Evolutionary conservation across 1,140 invertebrate genomes (phyloP).

Genomic region (Notospermus geniculatus): DNA sequence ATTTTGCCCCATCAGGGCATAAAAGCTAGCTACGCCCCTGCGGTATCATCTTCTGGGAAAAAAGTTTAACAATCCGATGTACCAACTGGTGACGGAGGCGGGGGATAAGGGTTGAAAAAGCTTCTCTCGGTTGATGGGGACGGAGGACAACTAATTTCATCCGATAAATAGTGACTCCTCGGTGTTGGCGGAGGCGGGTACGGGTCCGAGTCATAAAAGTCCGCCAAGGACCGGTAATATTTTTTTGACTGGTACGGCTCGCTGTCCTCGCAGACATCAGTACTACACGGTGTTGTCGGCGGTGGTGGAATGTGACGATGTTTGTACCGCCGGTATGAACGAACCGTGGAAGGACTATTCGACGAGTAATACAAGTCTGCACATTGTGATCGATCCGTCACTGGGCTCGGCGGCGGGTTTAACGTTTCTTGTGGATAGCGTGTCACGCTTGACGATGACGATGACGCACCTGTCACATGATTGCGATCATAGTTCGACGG

Average conservation of each 20-base stretch:
- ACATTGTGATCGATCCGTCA: slow-evolving; percentile 62
- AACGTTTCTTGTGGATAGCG: slow-evolving; percentile 76
- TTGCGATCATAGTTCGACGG: slow-evolving; percentile 67
- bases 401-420: slow-evolving; percentile 87
- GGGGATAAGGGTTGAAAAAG: slow-evolving; percentile 70
- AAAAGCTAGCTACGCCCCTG: no score
- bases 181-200: slow-evolving; percentile 83
- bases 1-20: no score
- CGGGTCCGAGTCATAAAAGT: slow-evolving; percentile 66
- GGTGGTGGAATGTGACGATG: slow-evolving; percentile 78
- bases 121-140: slow-evolving; percentile 69
- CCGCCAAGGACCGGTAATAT: slow-evolving; percentile 39
- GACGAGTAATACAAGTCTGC: slow-evolving; percentile 42
- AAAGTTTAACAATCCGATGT: slow-evolving; percentile 46
- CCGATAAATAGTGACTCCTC: slow-evolving; percentile 62
- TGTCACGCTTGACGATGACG: slow-evolving; percentile 65
- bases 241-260: slow-evolving; percentile 47
- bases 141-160: slow-evolving; percentile 71
- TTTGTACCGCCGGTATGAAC: slow-evolving; percentile 64
- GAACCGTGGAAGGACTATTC: slow-evolving; percentile 46
- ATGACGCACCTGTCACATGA: slow-evolving; percentile 76
- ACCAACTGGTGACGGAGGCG: slow-evolving; percentile 65
- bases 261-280: slow-evolving; percentile 84
- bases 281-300: slow-evolving; percentile 90
- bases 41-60: no score